Evolutionary conservation across 2,888 invertebrate species (phyloP), one percentile per base, ranked within the genome.

Genomic region (Cosmopolites sordidus): DNA sequence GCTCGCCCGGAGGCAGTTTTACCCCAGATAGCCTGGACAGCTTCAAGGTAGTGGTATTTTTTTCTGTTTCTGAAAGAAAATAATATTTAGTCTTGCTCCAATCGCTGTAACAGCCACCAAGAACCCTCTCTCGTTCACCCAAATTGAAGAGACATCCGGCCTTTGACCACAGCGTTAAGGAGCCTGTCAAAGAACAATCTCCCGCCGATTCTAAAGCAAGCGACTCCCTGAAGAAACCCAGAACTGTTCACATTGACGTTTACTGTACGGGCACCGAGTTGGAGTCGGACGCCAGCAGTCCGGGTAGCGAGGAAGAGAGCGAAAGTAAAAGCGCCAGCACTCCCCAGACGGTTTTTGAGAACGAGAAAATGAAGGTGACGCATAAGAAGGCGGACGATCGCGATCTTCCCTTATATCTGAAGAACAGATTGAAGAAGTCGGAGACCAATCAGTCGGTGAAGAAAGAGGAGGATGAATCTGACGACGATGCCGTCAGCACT

Each of bases 171-270:
- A 8, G 4, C 8, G 22, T 22, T 3, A 46, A 17, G 44, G 54
- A 48, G n/a, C 37, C 53, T 15, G 1, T 33, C 8, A 53, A 58
- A 39, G 55, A 58, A 50, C 46, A 50, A 12, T 56, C 60, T n/a
- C 60, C 62, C 4, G 62, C 58, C 9, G 66, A 69, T 39, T 66
- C 69, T 3, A 68, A 67, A 59, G 60, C 65, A 1, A 67, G 64
- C 50, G 72, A 72, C 58, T 61, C 69, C 0, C 63, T 63, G 44
- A 75, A 75, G 58, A 78, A 78, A 63, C 81, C 82, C 9, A 77
- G 85, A 50, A 86, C 86, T 0, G 84, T 86, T 18, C 86, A 86
- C 66, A 86, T 86, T 46, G 86, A 86, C 70, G 86, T 86, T 2
- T 86, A 86, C 65, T 86, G 86, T 65, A 86, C 86, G 0, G 86